phyloP scores from a whole-genome alignment of 2,113 vertebrate genomes.

The Hassar affinis region DNA sequence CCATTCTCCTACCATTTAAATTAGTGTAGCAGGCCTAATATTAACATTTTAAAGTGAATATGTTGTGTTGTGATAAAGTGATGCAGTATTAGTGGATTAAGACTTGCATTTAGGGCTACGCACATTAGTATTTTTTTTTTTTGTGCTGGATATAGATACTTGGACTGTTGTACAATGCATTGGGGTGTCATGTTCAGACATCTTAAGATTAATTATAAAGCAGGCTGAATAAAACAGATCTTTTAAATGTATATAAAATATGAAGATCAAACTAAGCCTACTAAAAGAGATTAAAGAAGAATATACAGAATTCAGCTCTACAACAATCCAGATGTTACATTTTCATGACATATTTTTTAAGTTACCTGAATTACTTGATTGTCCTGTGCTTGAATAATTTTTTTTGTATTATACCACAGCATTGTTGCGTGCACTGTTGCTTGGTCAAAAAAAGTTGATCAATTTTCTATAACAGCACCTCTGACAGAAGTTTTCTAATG shows the following conservation, averaged over 20 bases:
- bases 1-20: not conserved
- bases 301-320: slow-evolving; percentile 30
- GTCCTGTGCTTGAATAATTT: slow-evolving; percentile 78
- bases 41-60: not conserved
- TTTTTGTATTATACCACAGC: slow-evolving; percentile 51
- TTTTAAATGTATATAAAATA: slow-evolving; percentile 24
- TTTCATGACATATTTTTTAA: slow-evolving; percentile 58
- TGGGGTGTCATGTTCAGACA: slow-evolving; percentile 3
- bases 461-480: not conserved
- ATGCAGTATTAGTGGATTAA: not conserved
- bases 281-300: slow-evolving; percentile 17
- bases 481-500: not conserved
- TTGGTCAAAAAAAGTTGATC: not conserved
- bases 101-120: not conserved
- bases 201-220: slow-evolving; percentile 38
- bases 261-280: slow-evolving; percentile 17
- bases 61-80: slow-evolving; percentile 3
- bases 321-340: not conserved
- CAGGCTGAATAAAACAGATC: slow-evolving; percentile 51
- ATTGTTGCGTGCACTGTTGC: slow-evolving; percentile 9
- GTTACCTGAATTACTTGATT: slow-evolving; percentile 97
- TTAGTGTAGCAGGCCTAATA: not conserved
- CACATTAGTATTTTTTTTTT: not conserved
- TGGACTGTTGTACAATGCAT: not conserved
- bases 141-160: not conserved